Conservation (phyloP, 2,797 vertebrate genomes). For the Lepilemur septentrionalis region DNA sequence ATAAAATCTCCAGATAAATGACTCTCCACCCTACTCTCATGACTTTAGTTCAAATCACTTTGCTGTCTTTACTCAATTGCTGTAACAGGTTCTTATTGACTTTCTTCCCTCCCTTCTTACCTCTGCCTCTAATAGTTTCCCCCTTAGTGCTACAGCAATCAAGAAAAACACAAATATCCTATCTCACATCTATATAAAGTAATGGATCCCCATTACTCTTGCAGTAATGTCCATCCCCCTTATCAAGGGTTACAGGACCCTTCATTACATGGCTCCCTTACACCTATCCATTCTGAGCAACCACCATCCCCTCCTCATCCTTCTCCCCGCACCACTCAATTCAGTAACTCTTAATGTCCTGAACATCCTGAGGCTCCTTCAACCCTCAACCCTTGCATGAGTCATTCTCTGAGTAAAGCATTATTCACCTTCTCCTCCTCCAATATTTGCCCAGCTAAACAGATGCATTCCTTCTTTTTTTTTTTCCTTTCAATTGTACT, state of each 20-base stretch:
- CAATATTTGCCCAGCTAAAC: not conserved
- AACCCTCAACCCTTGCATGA: not conserved
- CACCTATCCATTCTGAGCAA: not conserved
- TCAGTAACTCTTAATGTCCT: not conserved
- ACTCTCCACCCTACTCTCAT: rapidly evolving
- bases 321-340: not conserved
- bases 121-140: not conserved
- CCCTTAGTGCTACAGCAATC: not conserved
- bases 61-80: not conserved
- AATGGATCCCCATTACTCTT: not conserved
- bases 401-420: not conserved
- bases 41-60: not conserved
- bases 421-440: not conserved
- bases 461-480: no score
- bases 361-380: not conserved
- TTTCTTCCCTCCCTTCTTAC: not conserved
- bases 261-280: not conserved
- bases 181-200: not conserved
- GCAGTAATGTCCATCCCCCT: not conserved
- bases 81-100: not conserved
- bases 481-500: no score
- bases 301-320: not conserved
- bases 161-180: not conserved
- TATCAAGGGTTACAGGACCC: not conserved
- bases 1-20: not conserved